phyloP scores from a whole-genome alignment of 2,113 vertebrate genomes.

The Gracilinanus agilis region DNA sequence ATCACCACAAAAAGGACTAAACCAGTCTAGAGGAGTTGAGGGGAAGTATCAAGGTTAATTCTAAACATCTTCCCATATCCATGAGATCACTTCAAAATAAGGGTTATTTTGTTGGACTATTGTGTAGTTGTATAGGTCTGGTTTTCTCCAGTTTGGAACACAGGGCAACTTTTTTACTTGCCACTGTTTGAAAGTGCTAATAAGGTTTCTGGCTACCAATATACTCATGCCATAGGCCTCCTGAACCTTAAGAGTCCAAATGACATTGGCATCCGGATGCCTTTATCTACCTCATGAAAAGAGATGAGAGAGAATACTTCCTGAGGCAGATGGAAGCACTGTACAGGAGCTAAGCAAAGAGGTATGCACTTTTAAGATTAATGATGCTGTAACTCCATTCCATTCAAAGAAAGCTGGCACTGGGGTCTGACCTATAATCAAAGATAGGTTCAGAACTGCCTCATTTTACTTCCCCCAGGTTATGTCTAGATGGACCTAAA shows the following conservation, averaged over 20 bases:
- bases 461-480: background rate
- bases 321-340: background rate
- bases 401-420: background rate
- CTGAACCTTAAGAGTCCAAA: slow-evolving; percentile 6
- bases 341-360: background rate
- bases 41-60: background rate
- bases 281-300: background rate
- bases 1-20: background rate
- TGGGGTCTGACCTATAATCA: no score
- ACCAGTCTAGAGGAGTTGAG: background rate
- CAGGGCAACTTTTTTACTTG: background rate
- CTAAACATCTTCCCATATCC: background rate
- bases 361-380: background rate
- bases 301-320: background rate
- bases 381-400: background rate
- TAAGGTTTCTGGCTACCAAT: background rate
- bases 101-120: background rate
- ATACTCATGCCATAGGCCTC: background rate
- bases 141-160: background rate
- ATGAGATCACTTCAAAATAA: background rate
- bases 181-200: background rate
- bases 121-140: background rate
- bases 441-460: background rate
- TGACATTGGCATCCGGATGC: background rate
- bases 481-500: background rate